A percentile compares a stretch with the other conserved stretches of the same genome.
phyloP scores from a whole-genome alignment of 37 sponge, comb jelly and placozoan species.

The Dysidea cf. avara region DNA sequence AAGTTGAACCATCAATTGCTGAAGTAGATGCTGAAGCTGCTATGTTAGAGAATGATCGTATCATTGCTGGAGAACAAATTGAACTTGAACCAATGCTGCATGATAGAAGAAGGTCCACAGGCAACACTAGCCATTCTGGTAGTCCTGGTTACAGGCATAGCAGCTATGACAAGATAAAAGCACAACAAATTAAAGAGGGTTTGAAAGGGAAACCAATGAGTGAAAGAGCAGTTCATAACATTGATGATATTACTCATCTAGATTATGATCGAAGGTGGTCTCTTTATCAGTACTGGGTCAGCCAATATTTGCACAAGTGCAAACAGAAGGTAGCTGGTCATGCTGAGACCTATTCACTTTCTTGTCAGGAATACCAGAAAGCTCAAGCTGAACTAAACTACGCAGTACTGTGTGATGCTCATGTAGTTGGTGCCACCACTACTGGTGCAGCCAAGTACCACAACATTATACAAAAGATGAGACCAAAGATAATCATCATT shows the following conservation, averaged over 20 bases:
- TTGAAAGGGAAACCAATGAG: slow-evolving; percentile 49
- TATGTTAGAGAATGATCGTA: slow-evolving; percentile 52
- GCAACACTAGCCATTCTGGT: slow-evolving; percentile 8
- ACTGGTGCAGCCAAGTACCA: slow-evolving; percentile 90
- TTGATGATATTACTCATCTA: slow-evolving; percentile 31
- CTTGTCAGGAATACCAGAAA: slow-evolving; percentile 21
- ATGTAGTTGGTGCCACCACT: slow-evolving; percentile 91
- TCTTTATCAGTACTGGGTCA: slow-evolving; percentile 68
- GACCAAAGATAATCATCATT: slow-evolving; percentile 87
- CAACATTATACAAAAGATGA: slow-evolving; percentile 48
- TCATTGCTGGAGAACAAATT: slow-evolving; percentile 63
- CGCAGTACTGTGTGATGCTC: slow-evolving; percentile 42
- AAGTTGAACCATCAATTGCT: too few species aligned
- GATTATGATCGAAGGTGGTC: slow-evolving; percentile 37
- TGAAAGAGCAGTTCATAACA: slow-evolving; percentile 13
- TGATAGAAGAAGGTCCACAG: neutral
- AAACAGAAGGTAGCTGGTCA: slow-evolving; percentile 2
- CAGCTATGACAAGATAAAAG: slow-evolving; percentile 22
- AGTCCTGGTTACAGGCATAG: too few species aligned
- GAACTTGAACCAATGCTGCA: slow-evolving; percentile 7
- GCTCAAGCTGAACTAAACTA: slow-evolving; percentile 38
- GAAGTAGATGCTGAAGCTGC: slow-evolving; percentile 66
- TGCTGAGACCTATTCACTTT: slow-evolving; percentile 28
- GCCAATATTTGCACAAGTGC: slow-evolving; percentile 7
- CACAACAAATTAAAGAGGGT: slow-evolving; percentile 34